These are phyloP conservation scores for Zaprionus kolodkinae DNA, from an alignment of 1,140 invertebrate genomes.

Conservation along the genomic window DNA sequence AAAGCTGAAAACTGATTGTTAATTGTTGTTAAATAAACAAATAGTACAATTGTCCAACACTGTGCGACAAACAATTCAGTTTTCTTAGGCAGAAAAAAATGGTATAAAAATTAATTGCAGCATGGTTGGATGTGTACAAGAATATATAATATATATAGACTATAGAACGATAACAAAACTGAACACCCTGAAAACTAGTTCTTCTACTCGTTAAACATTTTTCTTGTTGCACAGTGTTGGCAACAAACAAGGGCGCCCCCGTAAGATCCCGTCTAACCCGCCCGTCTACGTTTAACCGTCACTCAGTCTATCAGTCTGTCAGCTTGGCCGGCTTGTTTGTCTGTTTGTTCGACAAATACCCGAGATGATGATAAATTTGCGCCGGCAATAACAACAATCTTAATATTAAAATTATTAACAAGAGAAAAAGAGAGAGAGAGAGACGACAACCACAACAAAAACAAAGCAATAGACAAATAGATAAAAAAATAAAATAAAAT, in stretches of 20 bases:
- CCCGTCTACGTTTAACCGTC: background rate
- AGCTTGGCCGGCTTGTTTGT: constrained; percentile 34
- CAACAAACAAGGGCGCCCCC: constrained; percentile 33
- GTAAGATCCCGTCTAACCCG: background rate
- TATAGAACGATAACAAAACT: no score
- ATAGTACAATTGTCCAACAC: constrained; percentile 29
- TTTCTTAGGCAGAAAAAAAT: background rate
- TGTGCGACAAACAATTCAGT: constrained; percentile 8
- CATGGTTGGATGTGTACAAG: no score
- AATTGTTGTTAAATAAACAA: constrained; percentile 50
- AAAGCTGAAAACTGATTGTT: constrained; percentile 36
- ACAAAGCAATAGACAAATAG: constrained; percentile 14
- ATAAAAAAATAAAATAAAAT: constrained; percentile 16
- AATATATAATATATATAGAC: no score
- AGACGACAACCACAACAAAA: constrained; percentile 19
- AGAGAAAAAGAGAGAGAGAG: constrained; percentile 12
- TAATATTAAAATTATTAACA: constrained; percentile 18
- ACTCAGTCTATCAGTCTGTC: constrained; percentile 32
- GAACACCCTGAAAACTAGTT: background rate
- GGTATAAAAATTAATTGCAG: no score
- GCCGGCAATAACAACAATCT: constrained; percentile 47
- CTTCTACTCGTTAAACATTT: background rate
- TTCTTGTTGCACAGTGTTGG: constrained; percentile 34
- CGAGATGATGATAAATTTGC: constrained; percentile 53
- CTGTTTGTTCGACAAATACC: constrained; percentile 61